A percentile compares a stretch with the other conserved stretches of the same genome.
These are phyloP conservation scores for Drosophila meridiana DNA, from an alignment of 2,888 invertebrate genomes.

Conservation along the genomic window DNA sequence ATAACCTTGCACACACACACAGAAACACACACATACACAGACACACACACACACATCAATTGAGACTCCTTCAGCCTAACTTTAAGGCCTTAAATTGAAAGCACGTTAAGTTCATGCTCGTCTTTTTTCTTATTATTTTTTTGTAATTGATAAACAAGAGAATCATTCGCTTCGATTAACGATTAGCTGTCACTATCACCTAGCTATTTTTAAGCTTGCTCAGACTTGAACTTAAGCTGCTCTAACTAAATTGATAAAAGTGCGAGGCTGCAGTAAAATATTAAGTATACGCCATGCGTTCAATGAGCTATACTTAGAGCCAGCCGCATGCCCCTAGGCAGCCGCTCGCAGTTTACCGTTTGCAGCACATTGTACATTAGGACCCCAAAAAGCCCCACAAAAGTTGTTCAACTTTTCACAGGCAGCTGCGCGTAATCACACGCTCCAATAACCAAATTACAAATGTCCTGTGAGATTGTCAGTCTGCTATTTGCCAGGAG, in stretches of 20 bases:
- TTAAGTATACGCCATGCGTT: conserved; percentile 30
- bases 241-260: conserved; percentile 21
- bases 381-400: not conserved
- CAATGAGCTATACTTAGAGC: not conserved
- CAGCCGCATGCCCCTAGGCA: not conserved
- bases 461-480: conserved; percentile 24
- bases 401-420: conserved; percentile 27
- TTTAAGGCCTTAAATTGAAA: conserved; percentile 62
- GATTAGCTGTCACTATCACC: not conserved
- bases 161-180: conserved; percentile 65
- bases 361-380: not conserved
- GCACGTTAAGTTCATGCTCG: conserved; percentile 45
- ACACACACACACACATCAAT: not conserved
- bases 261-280: conserved; percentile 21
- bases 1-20: not conserved
- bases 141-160: conserved; percentile 69
- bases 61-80: conserved; percentile 41
- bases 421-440: conserved; percentile 59
- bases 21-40: no score
- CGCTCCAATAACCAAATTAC: conserved; percentile 60
- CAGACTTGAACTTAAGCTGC: not conserved
- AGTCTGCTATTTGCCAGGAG: conserved; percentile 15
- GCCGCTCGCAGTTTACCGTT: not conserved
- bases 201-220: not conserved
- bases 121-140: conserved; percentile 23